Conservation (phyloP, 2,888 invertebrate species). For the Synergus japonicus region DNA sequence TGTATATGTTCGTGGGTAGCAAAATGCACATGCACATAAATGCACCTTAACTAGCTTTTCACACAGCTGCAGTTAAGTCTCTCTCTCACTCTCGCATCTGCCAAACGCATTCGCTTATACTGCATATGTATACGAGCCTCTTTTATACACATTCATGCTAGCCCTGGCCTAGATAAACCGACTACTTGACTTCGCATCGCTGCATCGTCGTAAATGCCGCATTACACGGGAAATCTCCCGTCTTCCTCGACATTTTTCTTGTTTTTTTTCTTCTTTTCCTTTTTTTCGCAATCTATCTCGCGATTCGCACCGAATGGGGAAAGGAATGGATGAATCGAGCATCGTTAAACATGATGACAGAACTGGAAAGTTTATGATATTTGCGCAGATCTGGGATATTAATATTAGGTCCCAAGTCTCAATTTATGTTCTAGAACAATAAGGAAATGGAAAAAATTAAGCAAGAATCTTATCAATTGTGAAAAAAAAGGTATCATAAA, state of each 20-base stretch:
- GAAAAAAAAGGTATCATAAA: too few relatives aligned
- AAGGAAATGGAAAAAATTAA: background rate
- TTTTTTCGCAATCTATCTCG: constrained; percentile 37
- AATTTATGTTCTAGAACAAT: background rate
- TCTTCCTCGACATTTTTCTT: constrained; percentile 43
- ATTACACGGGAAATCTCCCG: constrained; percentile 47
- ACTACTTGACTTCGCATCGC: constrained; percentile 63
- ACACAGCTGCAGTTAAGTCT: constrained; percentile 21
- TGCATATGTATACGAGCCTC: constrained; percentile 46
- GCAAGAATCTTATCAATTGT: too few relatives aligned
- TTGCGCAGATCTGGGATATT: background rate
- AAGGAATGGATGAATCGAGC: background rate
- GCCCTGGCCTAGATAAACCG: constrained; percentile 76
- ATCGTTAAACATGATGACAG: background rate
- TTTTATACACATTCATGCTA: constrained; percentile 65
- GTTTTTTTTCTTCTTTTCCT: constrained; percentile 46
- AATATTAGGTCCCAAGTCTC: background rate
- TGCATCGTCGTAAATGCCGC: constrained; percentile 57
- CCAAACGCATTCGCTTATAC: constrained; percentile 25
- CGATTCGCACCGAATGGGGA: constrained; percentile 12
- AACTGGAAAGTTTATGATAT: constrained; percentile 22
- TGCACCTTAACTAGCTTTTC: constrained; percentile 55
- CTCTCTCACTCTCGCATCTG: constrained; percentile 46
- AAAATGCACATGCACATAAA: constrained; percentile 47
- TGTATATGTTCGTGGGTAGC: constrained; percentile 52